Evolutionary conservation across 1,140 invertebrate species (phyloP).

Genomic region (Trichonephila clavipes): DNA sequence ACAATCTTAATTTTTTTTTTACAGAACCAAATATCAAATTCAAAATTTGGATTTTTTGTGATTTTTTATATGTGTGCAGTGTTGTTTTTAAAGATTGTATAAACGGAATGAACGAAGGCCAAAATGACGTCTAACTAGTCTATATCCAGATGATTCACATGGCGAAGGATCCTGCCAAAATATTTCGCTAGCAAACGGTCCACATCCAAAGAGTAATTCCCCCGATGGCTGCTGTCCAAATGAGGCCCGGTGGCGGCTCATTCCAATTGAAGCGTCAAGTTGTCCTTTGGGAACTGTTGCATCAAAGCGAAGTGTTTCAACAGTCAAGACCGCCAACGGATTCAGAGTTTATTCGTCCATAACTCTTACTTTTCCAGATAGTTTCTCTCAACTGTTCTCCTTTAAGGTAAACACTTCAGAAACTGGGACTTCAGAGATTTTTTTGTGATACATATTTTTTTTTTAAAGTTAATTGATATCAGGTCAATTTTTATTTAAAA

Average conservation of each 20-base stretch:
- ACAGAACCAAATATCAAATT: neutral
- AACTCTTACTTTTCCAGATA: neutral
- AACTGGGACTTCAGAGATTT: neutral
- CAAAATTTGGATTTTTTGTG: neutral
- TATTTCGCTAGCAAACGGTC: constrained; percentile 18
- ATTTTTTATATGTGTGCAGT: neutral
- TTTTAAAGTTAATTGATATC: no score
- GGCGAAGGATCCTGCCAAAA: neutral
- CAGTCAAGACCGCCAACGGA: neutral
- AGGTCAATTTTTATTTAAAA: no score
- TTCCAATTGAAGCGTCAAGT: constrained; percentile 19
- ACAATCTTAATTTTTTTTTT: neutral
- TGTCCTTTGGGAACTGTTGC: constrained; percentile 18
- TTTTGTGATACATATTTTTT: no score
- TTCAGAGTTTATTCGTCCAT: neutral
- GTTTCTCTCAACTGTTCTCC: neutral
- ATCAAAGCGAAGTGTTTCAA: neutral
- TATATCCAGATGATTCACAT: constrained; percentile 35
- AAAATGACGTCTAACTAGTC: constrained; percentile 26
- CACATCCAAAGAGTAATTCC: constrained; percentile 25
- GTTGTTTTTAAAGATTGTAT: constrained; percentile 27
- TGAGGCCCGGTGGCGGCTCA: constrained; percentile 14
- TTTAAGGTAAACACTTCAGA: neutral
- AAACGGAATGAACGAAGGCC: neutral
- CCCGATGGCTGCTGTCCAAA: constrained; percentile 22